Evolutionary conservation across 2,113 vertebrate species (phyloP), one percentile per base, ranked within the genome.

Genomic region (Sterna hirundo): DNA sequence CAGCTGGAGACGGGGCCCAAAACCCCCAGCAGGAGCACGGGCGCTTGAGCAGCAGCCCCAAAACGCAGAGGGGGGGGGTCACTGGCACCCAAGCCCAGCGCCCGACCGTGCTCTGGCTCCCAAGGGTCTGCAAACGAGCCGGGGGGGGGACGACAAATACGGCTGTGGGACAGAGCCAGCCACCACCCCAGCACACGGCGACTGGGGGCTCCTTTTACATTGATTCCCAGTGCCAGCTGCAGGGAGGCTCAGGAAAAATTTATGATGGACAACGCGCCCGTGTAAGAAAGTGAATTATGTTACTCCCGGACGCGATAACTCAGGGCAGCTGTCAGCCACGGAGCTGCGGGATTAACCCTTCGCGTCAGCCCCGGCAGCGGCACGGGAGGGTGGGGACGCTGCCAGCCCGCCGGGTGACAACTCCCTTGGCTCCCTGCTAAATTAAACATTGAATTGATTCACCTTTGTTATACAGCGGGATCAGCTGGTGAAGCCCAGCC

Each of bases 341-440:
- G 52, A 46, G 64, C 91, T 16, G 71, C 0, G 13, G 70, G 90
- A 92, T 95, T 97, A 96, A 94, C 90, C 96, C 95, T 91, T 90
- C 2, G 0, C 9, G 10, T 10, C 22, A 61, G 52, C 49, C 36
- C 40, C 22, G 1, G 55, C 75, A 42, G 58, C 29, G 3, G 69
- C 51, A 64, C 26, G 12, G 72, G 57, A 86, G 86, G 93, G 84
- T 44, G 84, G 86, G 77, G 83, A 94, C 58, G 11, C 34, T 15
- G 94, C 83, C 94, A 92, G 97, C 55, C 40, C 16, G 10, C 9
- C 9, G 22, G 57, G 61, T 81, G 94, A 94, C 94, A 86, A 79
- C 96, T 97, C 93, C 96, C 84, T 94, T 94, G 95, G 97, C 94
- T 94, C 71, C 27, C 65, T 68, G 96, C 94, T 94, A 95, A 94